A percentile compares a stretch with the other conserved stretches of the same genome.
These are phyloP conservation scores for Nysson spinosus DNA, from an alignment of 2,888 invertebrate genomes.

Conservation along the genomic window DNA sequence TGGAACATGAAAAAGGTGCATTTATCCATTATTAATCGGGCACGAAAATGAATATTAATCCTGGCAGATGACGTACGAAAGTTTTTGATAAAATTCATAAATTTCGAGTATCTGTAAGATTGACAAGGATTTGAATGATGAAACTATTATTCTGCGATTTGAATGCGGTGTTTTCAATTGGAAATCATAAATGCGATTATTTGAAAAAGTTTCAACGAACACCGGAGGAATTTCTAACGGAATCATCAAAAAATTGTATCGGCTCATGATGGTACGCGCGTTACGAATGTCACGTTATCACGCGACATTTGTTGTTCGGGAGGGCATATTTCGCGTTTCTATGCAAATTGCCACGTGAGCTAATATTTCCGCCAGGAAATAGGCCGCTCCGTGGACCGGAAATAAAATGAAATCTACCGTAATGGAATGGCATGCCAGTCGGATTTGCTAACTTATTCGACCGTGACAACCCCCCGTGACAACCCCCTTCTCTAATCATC, in stretches of 20 bases:
- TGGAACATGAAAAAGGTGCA: not conserved
- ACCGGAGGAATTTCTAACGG: constrained; percentile 16
- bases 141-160: too few relatives aligned
- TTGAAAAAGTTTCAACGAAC: constrained; percentile 4
- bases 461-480: constrained; percentile 20
- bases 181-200: constrained; percentile 6
- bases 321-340: constrained; percentile 52
- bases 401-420: constrained; percentile 58
- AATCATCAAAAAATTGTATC: constrained; percentile 38
- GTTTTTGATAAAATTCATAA: too few relatives aligned
- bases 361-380: constrained; percentile 65
- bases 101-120: too few relatives aligned
- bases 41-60: too few relatives aligned
- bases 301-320: constrained; percentile 51
- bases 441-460: constrained; percentile 27
- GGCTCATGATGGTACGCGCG: constrained; percentile 36
- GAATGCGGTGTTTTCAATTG: constrained; percentile 4
- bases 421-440: constrained; percentile 40
- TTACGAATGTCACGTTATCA: constrained; percentile 47
- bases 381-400: constrained; percentile 58
- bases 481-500: not conserved
- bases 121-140: too few relatives aligned
- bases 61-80: too few relatives aligned
- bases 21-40: too few relatives aligned
- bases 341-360: constrained; percentile 63